Base-by-base conservation (phyloP, 2,888 invertebrate genomes). In the Calliphora vomitoria region DNA sequence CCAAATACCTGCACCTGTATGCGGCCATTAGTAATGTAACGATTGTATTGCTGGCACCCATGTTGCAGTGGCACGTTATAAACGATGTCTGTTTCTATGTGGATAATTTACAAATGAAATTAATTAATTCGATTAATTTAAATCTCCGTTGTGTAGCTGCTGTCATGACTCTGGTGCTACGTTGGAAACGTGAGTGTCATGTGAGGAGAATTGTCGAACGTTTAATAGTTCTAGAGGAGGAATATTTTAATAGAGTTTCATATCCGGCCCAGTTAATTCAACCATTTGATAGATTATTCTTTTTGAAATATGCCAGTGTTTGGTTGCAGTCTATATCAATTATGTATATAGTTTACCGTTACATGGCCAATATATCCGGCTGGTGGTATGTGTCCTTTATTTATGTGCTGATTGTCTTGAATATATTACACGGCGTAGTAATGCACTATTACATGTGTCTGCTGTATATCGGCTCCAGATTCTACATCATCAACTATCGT, bases 71-170 rank as follows among this genome's bases (percentile, higher is more conserved):
- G 31, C 44, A 69, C 18, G 5, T 50, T 62, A 1, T 62, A 25
- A 44, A 53, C 11, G 44, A 18, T 15, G n/a, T 13, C 13, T 60
- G 20, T 15, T 85, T 85, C 44, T 75, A 62, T 71, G 31, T 11
- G 2, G 80, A 75, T 55, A 81, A 85, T 55, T 62, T 62, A 11
- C 85, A 85, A 80, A 85, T 85, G 80, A 64, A 85, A 74, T 62
- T 80, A 18, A 68, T 85, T 11, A 85, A 74, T 80, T 13, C 18
- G 4, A 53, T 74, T n/a, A 85, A 85, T 69, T 18, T 85, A n/a
- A 60, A 68, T 75, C 10, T 85, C 2, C 38, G 74, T 25, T 50
- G 47, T 74, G 10, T 50, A 8, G 60, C 69, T 6, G 74, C 47
- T 8, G 13, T 85, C 31, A 0, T 75, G 15, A 69, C 68, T 1